A percentile compares a stretch with the other conserved stretches of the same genome.
These are phyloP conservation scores for Dromius quadrimaculatus DNA, from an alignment of 2,888 invertebrate species.

Conservation along the genomic window DNA sequence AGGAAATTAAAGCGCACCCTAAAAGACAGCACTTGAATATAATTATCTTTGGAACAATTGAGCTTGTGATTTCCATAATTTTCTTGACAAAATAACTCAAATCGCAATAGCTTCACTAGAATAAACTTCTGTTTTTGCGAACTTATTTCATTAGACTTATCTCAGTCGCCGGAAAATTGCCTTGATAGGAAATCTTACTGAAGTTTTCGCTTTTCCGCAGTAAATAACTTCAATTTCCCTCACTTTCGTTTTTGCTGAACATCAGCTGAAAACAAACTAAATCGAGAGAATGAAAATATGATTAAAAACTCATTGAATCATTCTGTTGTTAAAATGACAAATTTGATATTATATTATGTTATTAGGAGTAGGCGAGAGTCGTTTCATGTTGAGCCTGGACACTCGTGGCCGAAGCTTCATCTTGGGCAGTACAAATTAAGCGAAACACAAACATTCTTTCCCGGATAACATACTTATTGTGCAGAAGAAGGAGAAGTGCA, in stretches of 20 bases:
- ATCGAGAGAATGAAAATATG: too few relatives aligned
- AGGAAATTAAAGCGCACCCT: constrained; percentile 45
- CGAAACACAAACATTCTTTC: too few relatives aligned
- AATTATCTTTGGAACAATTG: constrained; percentile 40
- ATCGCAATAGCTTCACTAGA: constrained; percentile 19
- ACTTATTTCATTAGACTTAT: constrained; percentile 34
- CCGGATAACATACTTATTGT: too few relatives aligned
- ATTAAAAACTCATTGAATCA: too few relatives aligned
- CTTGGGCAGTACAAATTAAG: too few relatives aligned
- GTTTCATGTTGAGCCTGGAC: too few relatives aligned
- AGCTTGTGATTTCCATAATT: constrained; percentile 40
- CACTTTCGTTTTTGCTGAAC: constrained; percentile 16
- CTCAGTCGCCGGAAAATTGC: constrained; percentile 18
- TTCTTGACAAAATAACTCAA: constrained; percentile 35
- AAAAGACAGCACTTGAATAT: constrained; percentile 40
- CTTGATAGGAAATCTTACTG: constrained; percentile 19
- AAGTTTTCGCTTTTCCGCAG: constrained; percentile 5
- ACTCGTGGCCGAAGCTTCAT: too few relatives aligned
- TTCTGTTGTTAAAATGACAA: too few relatives aligned
- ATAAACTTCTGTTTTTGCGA: constrained; percentile 27
- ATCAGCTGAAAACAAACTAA: too few relatives aligned
- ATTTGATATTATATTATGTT: too few relatives aligned
- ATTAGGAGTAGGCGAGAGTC: too few relatives aligned
- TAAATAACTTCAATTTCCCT: constrained; percentile 21
- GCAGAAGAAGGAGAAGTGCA: too few relatives aligned